Conservation (phyloP, 2,888 invertebrate species). For the Aricia artaxerxes region DNA sequence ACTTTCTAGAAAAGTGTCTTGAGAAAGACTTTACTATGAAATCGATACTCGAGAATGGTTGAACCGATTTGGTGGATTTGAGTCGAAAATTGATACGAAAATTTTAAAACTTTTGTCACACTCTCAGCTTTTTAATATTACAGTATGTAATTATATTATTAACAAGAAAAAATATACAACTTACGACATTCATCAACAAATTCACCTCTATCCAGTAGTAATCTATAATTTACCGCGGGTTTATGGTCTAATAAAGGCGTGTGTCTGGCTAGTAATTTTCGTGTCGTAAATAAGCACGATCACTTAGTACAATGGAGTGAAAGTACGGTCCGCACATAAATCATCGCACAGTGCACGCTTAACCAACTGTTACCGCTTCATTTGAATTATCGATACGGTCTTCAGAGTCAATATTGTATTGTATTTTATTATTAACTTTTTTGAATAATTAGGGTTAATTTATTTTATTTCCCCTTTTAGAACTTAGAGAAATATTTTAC, state of each 20-base stretch:
- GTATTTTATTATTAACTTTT: too few species aligned
- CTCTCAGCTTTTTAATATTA: neutral
- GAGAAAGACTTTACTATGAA: too few species aligned
- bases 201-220: neutral
- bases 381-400: constrained; percentile 34
- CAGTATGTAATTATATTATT: too few species aligned
- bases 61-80: too few species aligned
- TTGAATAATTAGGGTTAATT: too few species aligned
- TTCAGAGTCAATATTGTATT: neutral
- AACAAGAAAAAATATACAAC: neutral
- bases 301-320: constrained; percentile 50
- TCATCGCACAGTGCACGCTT: constrained; percentile 65
- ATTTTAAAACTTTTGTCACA: neutral
- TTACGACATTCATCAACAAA: neutral
- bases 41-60: too few species aligned
- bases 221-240: neutral
- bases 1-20: too few species aligned
- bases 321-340: constrained; percentile 66
- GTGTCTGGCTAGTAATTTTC: constrained; percentile 45
- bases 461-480: too few species aligned
- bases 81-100: too few species aligned
- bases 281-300: constrained; percentile 52
- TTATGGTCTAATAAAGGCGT: constrained; percentile 25
- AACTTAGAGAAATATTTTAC: too few species aligned
- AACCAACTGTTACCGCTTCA: constrained; percentile 35